Conservation (phyloP, 2,113 vertebrate genomes). For the Carassius carassius region DNA sequence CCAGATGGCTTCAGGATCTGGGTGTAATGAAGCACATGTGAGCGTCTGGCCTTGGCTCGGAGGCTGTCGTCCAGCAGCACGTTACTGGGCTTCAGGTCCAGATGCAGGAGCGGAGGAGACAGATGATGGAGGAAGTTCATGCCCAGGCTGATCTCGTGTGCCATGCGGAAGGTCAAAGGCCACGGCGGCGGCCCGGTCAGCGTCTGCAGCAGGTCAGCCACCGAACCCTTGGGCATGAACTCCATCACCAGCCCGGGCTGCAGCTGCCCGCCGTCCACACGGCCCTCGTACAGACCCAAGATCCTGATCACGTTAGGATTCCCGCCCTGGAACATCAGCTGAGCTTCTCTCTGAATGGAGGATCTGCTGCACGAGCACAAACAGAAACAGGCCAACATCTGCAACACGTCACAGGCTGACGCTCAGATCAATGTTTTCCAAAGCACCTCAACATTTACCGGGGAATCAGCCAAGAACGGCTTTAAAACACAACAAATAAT, state of each 20-base stretch:
- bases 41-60: conserved; percentile 64
- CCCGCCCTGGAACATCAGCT: conserved; percentile 67
- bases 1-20: too few relatives aligned
- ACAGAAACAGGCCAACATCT: background rate
- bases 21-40: too few relatives aligned
- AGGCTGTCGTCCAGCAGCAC: conserved; percentile 73
- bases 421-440: too few relatives aligned
- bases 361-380: background rate
- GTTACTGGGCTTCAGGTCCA: conserved; percentile 79
- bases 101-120: conserved; percentile 66
- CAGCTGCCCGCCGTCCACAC: background rate
- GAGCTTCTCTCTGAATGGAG: conserved; percentile 61
- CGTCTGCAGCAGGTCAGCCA: conserved; percentile 68
- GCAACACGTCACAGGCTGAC: too few relatives aligned
- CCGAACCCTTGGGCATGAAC: conserved; percentile 80
- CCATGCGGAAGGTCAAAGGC: conserved; percentile 73
- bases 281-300: conserved; percentile 65
- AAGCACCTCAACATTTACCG: too few relatives aligned
- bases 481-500: too few relatives aligned
- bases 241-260: conserved; percentile 78
- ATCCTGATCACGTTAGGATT: conserved; percentile 67
- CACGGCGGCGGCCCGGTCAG: conserved; percentile 66
- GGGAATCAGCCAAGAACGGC: too few relatives aligned
- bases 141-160: conserved; percentile 76
- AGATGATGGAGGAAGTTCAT: conserved; percentile 82